Conservation (phyloP, 2,888 invertebrate species). For the Drosophila testacea region DNA sequence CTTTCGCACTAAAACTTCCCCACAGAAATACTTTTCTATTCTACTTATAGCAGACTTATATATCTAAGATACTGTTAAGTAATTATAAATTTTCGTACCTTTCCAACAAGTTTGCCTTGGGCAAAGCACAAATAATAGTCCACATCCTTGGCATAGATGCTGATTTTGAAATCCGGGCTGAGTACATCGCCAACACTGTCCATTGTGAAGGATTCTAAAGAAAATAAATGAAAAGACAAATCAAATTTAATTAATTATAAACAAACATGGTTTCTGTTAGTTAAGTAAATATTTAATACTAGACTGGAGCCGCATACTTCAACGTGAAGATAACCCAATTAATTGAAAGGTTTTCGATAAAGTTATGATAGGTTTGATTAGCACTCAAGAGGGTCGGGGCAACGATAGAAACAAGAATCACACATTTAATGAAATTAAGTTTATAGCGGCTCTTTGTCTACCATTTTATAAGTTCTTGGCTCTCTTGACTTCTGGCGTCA, state of each 20-base stretch:
- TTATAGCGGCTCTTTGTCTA: constrained; percentile 20
- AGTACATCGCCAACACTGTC: constrained; percentile 81
- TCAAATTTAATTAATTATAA: constrained; percentile 69
- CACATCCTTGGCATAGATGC: constrained; percentile 82
- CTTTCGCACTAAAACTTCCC: too few species aligned
- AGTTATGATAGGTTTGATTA: constrained; percentile 76
- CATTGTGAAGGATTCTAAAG: constrained; percentile 82
- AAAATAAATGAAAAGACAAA: constrained; percentile 37
- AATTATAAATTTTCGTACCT: constrained; percentile 66
- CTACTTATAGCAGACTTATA: background rate
- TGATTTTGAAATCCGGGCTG: constrained; percentile 81
- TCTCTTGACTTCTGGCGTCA: constrained; percentile 1
- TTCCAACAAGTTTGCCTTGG: constrained; percentile 82
- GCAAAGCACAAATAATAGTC: constrained; percentile 82
- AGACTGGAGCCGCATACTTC: constrained; percentile 45
- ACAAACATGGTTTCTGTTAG: constrained; percentile 56
- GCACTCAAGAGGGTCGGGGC: constrained; percentile 22
- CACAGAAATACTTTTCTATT: background rate
- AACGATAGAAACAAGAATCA: constrained; percentile 26
- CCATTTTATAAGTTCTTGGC: background rate
- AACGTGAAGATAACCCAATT: constrained; percentile 73
- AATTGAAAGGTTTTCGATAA: constrained; percentile 79
- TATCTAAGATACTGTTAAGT: background rate
- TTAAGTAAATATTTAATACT: constrained; percentile 52
- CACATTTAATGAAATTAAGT: constrained; percentile 54